Conservation (phyloP, 2,113 vertebrate species). For the Cochlearius cochlearius region DNA sequence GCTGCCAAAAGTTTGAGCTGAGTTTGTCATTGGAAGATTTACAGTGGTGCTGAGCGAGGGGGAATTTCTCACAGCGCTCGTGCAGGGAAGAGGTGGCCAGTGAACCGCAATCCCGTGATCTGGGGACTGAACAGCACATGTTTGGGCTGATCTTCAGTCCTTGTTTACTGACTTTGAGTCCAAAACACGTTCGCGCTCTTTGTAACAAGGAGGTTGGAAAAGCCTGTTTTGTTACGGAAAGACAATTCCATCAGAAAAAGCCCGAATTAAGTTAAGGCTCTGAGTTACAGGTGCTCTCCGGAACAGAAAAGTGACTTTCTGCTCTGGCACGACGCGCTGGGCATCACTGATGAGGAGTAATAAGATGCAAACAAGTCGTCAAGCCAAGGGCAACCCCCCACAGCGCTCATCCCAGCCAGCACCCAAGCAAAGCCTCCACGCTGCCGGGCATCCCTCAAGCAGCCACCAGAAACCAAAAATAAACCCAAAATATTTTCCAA, state of each 20-base stretch:
- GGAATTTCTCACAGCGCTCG: accelerated
- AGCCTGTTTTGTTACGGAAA: background rate
- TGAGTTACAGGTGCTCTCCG: background rate
- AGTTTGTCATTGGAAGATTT: accelerated
- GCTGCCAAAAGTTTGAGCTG: background rate
- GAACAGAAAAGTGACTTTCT: background rate
- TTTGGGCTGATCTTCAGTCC: background rate
- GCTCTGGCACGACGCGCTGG: accelerated
- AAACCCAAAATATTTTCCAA: background rate
- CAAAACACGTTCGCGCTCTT: background rate
- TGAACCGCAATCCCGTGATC: accelerated
- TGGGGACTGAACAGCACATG: accelerated
- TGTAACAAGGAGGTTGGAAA: background rate
- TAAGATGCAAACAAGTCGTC: accelerated
- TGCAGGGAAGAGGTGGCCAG: background rate
- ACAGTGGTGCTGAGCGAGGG: accelerated
- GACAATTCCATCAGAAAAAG: background rate
- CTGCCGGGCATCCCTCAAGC: accelerated
- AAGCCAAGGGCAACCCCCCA: background rate
- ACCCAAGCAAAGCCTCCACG: background rate
- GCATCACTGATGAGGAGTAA: background rate
- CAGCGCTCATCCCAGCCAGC: accelerated
- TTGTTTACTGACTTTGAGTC: background rate
- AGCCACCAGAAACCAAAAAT: background rate
- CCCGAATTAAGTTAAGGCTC: background rate